Conservation (phyloP, 2,113 vertebrate species). For the Progne subis region DNA sequence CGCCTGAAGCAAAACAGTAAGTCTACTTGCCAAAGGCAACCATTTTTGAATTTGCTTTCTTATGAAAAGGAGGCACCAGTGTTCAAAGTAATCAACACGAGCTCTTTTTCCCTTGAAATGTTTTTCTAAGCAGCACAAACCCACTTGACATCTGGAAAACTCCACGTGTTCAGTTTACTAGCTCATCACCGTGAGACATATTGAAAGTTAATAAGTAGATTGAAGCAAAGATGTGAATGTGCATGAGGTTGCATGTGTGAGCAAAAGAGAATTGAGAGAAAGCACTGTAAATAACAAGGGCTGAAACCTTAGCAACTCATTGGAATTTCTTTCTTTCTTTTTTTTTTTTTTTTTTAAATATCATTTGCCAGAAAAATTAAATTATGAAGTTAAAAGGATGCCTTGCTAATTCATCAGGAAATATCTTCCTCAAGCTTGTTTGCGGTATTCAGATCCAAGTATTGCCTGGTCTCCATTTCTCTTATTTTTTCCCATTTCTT, state of each 20-base stretch:
- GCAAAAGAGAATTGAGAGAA: background rate
- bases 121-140: background rate
- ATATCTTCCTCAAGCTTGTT: background rate
- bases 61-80: background rate
- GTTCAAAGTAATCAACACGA: background rate
- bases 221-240: background rate
- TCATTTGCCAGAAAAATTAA: background rate
- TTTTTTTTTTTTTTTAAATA: fast-evolving
- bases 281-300: background rate
- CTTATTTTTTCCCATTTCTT: background rate
- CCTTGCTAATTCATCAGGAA: background rate
- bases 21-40: slow-evolving; percentile 55
- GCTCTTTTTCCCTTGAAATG: background rate
- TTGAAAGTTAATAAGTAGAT: background rate
- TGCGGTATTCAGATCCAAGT: background rate
- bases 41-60: slow-evolving; percentile 25
- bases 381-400: background rate
- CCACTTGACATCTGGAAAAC: background rate
- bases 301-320: background rate
- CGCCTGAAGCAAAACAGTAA: slow-evolving; percentile 61
- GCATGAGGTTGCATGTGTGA: background rate
- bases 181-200: background rate
- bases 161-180: background rate
- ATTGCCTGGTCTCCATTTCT: background rate
- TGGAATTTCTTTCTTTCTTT: fast-evolving